Percentiles rank a stretch among this genome's conserved stretches.
Conservation (phyloP, 2,888 invertebrate genomes). For the Parnassius mnemosyne region DNA sequence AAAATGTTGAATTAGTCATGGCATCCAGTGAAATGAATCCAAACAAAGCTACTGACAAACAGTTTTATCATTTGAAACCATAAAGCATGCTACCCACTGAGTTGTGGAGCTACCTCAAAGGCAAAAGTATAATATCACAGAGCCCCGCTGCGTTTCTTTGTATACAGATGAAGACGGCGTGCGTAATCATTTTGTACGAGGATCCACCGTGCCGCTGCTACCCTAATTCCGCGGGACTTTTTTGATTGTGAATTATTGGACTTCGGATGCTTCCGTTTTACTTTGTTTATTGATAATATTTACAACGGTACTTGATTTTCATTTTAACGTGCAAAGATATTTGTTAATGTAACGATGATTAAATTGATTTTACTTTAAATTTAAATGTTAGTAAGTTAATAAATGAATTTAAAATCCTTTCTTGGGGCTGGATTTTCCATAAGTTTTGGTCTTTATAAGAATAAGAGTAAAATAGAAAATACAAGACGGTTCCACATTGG, state of each 20-base stretch:
- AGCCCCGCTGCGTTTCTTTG: constrained; percentile 78
- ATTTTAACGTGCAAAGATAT: neutral
- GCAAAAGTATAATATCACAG: constrained; percentile 76
- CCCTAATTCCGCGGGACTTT: constrained; percentile 73
- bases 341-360: constrained; percentile 22
- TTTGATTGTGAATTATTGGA: constrained; percentile 77
- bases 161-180: constrained; percentile 72
- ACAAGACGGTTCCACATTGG: no score
- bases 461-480: no score
- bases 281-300: constrained; percentile 67
- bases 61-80: constrained; percentile 79
- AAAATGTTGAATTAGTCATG: constrained; percentile 63
- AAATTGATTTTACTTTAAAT: constrained; percentile 12
- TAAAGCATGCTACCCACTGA: constrained; percentile 77
- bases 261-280: constrained; percentile 71
- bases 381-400: no score
- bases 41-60: constrained; percentile 76
- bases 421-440: no score
- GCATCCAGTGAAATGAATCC: constrained; percentile 58
- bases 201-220: constrained; percentile 65
- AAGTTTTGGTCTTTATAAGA: no score
- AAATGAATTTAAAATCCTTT: no score
- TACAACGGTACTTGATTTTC: constrained; percentile 40
- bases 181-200: constrained; percentile 76
- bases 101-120: constrained; percentile 74